Conservation (phyloP, 2,113 vertebrate genomes). For the Oceanites oceanicus region DNA sequence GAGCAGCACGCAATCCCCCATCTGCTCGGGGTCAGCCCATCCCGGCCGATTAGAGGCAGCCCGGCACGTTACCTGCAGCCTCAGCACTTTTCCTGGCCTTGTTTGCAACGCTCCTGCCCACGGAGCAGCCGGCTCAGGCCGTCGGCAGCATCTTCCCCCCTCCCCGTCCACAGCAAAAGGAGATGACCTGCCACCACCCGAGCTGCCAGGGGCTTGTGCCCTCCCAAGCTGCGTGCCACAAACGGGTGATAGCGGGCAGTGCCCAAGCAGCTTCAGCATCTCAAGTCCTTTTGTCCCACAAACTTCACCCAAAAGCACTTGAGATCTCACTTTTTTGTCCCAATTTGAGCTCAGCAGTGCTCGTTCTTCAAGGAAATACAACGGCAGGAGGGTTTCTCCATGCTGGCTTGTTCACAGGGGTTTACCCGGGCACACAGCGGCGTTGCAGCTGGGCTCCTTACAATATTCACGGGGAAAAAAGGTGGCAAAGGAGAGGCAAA, state of each 20-base stretch:
- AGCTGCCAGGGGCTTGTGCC: background rate
- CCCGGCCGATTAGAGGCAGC: background rate
- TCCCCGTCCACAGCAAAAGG: background rate
- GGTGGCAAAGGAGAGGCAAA: background rate
- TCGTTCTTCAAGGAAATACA: background rate
- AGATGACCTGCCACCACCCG: background rate
- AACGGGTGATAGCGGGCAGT: background rate
- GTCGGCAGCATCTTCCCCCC: background rate
- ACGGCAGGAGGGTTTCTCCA: background rate
- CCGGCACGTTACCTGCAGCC: background rate
- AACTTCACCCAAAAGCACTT: background rate
- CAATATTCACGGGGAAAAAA: fast-evolving
- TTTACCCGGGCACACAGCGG: background rate
- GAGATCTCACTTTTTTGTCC: background rate
- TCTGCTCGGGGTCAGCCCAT: background rate
- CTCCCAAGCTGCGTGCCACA: background rate
- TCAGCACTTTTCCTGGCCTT: background rate
- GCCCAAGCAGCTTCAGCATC: background rate
- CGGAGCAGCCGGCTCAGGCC: fast-evolving
- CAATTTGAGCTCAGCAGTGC: background rate
- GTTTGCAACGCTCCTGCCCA: background rate
- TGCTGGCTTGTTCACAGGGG: background rate
- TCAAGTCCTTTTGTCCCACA: background rate
- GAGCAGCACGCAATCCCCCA: background rate
- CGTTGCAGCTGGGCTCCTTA: background rate